Conservation (phyloP, 2,113 vertebrate species). For the Bungarus multicinctus region DNA sequence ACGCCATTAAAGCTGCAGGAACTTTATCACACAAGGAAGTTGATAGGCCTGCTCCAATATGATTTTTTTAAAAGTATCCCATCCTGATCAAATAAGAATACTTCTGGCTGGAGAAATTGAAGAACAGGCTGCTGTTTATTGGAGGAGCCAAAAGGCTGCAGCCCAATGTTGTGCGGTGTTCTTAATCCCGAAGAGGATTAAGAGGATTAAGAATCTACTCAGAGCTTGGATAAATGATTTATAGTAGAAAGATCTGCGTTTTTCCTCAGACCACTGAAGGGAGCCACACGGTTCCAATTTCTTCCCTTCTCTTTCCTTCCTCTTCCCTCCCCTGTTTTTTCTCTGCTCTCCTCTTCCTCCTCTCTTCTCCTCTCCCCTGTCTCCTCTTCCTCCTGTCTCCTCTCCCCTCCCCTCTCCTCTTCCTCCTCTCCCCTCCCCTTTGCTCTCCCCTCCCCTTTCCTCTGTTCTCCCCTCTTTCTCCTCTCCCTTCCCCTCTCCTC, state of each 20-base stretch:
- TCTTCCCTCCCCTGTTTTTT: too few relatives aligned
- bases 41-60: background rate
- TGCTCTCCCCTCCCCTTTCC: too few relatives aligned
- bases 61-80: background rate
- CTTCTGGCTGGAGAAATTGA: background rate
- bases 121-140: background rate
- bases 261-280: background rate
- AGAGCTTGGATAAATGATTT: background rate
- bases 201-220: background rate
- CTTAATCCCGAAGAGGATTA: background rate
- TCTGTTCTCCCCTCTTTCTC: too few relatives aligned
- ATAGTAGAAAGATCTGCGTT: background rate
- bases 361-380: fast-evolving
- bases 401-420: too few relatives aligned
- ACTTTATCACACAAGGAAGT: background rate
- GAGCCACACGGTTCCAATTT: background rate
- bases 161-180: background rate
- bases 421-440: too few relatives aligned
- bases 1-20: background rate
- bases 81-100: background rate
- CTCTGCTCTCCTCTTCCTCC: too few relatives aligned
- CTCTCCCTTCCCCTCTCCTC: too few relatives aligned
- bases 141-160: background rate
- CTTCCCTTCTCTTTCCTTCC: too few relatives aligned
- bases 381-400: too few relatives aligned